Evolutionary conservation across 2,797 vertebrate species (phyloP).

Genomic region (Anguilla pacifica): DNA sequence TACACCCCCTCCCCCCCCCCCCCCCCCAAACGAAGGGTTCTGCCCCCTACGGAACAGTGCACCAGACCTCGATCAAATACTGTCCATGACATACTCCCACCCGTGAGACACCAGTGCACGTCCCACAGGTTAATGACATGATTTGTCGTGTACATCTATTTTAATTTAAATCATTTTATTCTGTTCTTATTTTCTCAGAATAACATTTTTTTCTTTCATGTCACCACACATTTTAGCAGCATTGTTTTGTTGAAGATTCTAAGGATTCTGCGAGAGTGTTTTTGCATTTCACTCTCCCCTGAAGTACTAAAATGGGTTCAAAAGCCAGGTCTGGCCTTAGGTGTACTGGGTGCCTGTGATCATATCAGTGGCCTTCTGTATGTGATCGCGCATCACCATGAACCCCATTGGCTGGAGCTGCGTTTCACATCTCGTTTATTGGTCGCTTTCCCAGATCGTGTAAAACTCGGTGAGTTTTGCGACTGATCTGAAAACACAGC

Average conservation of each 20-base stretch:
- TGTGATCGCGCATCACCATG: no score
- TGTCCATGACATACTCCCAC: background rate
- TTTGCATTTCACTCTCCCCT: background rate
- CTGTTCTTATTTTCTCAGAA: no score
- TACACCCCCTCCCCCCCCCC: background rate
- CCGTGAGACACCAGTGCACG: background rate
- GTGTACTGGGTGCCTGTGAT: no score
- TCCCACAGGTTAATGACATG: background rate
- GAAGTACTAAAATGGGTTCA: background rate
- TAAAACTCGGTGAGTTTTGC: background rate
- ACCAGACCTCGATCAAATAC: background rate
- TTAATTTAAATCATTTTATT: no score
- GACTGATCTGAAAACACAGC: background rate
- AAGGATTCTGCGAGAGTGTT: background rate
- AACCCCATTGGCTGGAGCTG: background rate
- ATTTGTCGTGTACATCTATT: no score
- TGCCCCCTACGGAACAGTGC: background rate
- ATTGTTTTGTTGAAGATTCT: background rate
- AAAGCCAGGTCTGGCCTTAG: background rate
- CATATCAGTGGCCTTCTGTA: no score
- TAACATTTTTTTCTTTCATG: background rate
- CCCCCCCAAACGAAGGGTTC: background rate
- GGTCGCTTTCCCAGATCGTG: background rate
- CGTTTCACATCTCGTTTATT: background rate
- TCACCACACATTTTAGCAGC: background rate